Base-by-base conservation (phyloP, 2,888 invertebrate genomes). In the Rhogogaster chlorosoma region DNA sequence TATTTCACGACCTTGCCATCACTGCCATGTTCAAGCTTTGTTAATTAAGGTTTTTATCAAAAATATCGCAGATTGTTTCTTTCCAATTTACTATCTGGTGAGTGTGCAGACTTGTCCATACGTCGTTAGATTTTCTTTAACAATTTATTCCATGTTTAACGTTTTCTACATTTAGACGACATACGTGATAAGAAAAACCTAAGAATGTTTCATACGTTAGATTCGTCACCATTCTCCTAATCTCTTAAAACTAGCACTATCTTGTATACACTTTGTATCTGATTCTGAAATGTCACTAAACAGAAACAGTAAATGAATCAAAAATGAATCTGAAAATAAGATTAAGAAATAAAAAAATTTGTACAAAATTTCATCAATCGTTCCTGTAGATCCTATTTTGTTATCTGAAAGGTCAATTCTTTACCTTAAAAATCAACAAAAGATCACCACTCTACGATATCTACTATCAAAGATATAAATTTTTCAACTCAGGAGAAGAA, bases 41-140 rank as follows among this genome's bases (percentile, higher is more conserved):
- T n/a, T 32, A 36, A n/a, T 45, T 78, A 5, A n/a, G 18, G 5
- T 38, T 26, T 22, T 22, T 38, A n/a, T 42, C 2, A 42, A 18
- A 73, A 38, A 73, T 73, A 38, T 42, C 22, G 4, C 12, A 6
- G 7, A 32, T 32, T 67, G 15, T 15, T 38, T 9, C 2, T 7
- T 53, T 15, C 38, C 6, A 15, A 22, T 38, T 36, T 2, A 80
- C n/a, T 22, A 38, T 36, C 36, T 53, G 29, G 77, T 77, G 18
- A 53, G 32, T 77, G 49, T 26, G 18, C 77, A 49, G 26, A 45
- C 32, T 53, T 53, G 9, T 77, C 77, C 77, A 77, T 42, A 73
- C 73, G 73, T 42, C 73, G 26, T 73, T 42, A 22, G 42, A 42
- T 73, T 42, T 73, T 73, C 22, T 73, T 1, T 73, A 32, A 38